Conservation (phyloP, 2,888 invertebrate species). For the Pomacea canaliculata region DNA sequence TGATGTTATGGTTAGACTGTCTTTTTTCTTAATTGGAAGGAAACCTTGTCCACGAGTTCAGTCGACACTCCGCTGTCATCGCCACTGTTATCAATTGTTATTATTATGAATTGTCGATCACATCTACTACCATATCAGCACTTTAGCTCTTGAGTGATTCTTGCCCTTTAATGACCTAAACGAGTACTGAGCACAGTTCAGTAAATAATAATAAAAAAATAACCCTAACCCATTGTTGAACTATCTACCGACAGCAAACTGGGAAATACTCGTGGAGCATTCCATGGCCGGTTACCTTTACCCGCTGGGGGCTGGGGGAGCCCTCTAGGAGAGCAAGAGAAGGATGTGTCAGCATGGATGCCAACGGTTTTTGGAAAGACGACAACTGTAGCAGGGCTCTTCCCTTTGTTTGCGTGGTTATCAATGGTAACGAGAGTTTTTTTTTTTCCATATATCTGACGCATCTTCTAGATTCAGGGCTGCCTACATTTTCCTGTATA, state of each 20-base stretch:
- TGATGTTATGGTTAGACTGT: constrained; percentile 37
- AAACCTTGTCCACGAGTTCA: too few species aligned
- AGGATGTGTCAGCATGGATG: constrained; percentile 46
- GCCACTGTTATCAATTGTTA: too few species aligned
- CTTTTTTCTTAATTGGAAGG: background rate
- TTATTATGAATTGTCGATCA: too few species aligned
- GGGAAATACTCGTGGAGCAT: constrained; percentile 49
- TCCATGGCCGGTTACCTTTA: constrained; percentile 51
- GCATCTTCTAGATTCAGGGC: too few species aligned
- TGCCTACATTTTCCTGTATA: too few species aligned
- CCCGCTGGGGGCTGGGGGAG: constrained; percentile 48
- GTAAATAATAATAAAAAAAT: too few species aligned
- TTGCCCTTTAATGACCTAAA: background rate
- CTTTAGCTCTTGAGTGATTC: background rate
- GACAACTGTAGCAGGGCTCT: constrained; percentile 37
- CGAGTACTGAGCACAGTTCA: background rate
- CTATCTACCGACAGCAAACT: constrained; percentile 32
- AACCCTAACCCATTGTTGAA: too few species aligned
- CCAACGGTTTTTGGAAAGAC: constrained; percentile 45
- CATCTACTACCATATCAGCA: too few species aligned
- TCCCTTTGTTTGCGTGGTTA: constrained; percentile 48
- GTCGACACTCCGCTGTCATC: too few species aligned
- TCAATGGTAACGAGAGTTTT: constrained; percentile 38
- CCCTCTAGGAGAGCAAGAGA: constrained; percentile 38
- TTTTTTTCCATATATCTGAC: too few species aligned